phyloP scores from a whole-genome alignment of 1,140 invertebrate species.

The Agrypnia vestita region DNA sequence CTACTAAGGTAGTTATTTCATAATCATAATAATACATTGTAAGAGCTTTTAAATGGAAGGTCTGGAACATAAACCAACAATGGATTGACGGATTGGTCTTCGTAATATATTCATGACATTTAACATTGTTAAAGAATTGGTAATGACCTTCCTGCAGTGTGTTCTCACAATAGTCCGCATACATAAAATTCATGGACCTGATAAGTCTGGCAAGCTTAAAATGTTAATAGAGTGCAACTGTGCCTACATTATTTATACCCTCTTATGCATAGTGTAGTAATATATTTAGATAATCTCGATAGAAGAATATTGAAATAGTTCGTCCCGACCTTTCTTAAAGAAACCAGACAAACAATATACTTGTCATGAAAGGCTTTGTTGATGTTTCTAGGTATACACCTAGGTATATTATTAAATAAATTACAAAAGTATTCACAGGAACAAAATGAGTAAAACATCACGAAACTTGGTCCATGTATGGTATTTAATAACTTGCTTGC shows the following conservation, averaged over 20 bases:
- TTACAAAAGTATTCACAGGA: too few species aligned
- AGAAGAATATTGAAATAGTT: too few species aligned
- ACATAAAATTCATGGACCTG: not conserved
- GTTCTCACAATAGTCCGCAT: slow-evolving; percentile 34
- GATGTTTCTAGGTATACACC: too few species aligned
- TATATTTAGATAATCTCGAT: too few species aligned
- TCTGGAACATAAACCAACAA: slow-evolving; percentile 39
- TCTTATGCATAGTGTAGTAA: too few species aligned
- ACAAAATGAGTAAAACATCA: too few species aligned
- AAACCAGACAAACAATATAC: too few species aligned
- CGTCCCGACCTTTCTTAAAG: too few species aligned
- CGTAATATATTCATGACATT: slow-evolving; percentile 57
- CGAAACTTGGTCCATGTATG: not conserved
- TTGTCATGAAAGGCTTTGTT: too few species aligned
- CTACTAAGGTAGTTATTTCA: not conserved
- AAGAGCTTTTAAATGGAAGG: slow-evolving; percentile 20
- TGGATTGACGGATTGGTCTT: slow-evolving; percentile 47
- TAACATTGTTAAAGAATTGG: slow-evolving; percentile 47
- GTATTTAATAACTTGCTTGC: too few species aligned
- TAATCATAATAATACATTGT: slow-evolving; percentile 20
- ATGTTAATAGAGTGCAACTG: slow-evolving; percentile 5
- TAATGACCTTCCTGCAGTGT: slow-evolving; percentile 31
- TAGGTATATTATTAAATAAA: too few species aligned
- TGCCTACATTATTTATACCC: not conserved
- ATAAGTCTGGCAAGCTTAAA: not conserved